Base-by-base conservation (phyloP, 2,113 vertebrate species). In the Dicaeum eximium region DNA sequence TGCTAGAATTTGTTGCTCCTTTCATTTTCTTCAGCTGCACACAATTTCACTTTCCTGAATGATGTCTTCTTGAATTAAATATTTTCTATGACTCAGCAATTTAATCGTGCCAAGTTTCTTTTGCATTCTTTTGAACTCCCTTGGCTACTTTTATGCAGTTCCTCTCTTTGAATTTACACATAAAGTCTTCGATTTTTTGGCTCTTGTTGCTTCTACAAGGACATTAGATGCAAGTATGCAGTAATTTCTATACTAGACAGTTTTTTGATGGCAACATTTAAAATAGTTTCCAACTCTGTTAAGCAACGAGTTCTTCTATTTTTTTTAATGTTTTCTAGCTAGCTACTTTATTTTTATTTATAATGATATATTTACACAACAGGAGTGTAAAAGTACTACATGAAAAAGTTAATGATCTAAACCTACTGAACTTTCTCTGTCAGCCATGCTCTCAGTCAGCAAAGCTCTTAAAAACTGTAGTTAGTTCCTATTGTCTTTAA, bases 1-100 rank as follows among this genome's bases (percentile, higher is more conserved):
- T 70, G 25, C 28, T 70, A 15, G 37, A 57, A 21, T 65, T 80
- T 74, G 15, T 88, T 73, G 3, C 4, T 95, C 24, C 35, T 88
- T 92, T 82, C 12, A 77, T 88, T 92, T 92, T 73, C 54, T 67
- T 80, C n/a, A 37, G 19, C 45, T 92, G 44, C 48, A 71, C 20
- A 64, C 6, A 71, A 51, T 61, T 80, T 80, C 40, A 44, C 30
- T 88, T 80, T 64, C 70, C 69, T 67, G 40, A 73, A 83, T 0
- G 0, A 56, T 40, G 8, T n/a, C 17, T 88, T 93, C 24, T 72
- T 58, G n/a, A 83, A 88, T 69, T 65, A 71, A 90, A 28, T 64
- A n/a, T 91, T 95, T 88, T 53, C 38, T 53, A 35, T 80, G 72
- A 91, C 58, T 93, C 80, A 70, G 77, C 67, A 92, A 72, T 86